Evolutionary conservation across 2,797 vertebrate genomes (phyloP).

Genomic region (Crenuchus spilurus): DNA sequence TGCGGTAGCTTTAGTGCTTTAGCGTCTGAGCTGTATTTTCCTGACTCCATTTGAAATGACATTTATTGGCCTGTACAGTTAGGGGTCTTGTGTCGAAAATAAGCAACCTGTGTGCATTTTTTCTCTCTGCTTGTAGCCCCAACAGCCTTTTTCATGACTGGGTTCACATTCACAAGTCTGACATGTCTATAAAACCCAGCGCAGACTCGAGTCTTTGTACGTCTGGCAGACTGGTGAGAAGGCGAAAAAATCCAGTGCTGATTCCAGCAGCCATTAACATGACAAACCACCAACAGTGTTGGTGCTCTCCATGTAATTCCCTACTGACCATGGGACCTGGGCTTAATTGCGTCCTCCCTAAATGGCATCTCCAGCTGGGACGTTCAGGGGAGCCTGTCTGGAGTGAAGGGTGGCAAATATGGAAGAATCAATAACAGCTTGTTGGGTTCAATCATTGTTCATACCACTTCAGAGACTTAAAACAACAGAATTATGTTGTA

Average conservation of each 20-base stretch:
- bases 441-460: constrained; percentile 38
- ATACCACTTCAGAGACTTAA: constrained; percentile 48
- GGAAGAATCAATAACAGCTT: constrained; percentile 13
- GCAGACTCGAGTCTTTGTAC: constrained; percentile 33
- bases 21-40: constrained; percentile 11
- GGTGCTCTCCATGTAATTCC: constrained; percentile 7
- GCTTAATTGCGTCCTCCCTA: constrained; percentile 19
- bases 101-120: constrained; percentile 30
- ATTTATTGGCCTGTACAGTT: constrained; percentile 39
- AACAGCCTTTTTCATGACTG: constrained; percentile 39
- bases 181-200: constrained; percentile 39
- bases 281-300: constrained; percentile 40
- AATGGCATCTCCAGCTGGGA: constrained; percentile 15
- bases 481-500: constrained; percentile 23
- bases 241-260: constrained; percentile 34
- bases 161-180: constrained; percentile 34
- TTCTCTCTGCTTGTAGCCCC: not conserved
- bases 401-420: constrained; percentile 26
- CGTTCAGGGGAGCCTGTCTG: not conserved
- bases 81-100: constrained; percentile 25
- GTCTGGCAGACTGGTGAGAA: constrained; percentile 31
- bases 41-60: constrained; percentile 13
- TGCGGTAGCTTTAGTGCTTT: not conserved
- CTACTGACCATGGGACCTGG: constrained; percentile 11
- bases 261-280: constrained; percentile 34